phyloP scores from a whole-genome alignment of 2,113 vertebrate species.

The Gorsachius goisagi region DNA sequence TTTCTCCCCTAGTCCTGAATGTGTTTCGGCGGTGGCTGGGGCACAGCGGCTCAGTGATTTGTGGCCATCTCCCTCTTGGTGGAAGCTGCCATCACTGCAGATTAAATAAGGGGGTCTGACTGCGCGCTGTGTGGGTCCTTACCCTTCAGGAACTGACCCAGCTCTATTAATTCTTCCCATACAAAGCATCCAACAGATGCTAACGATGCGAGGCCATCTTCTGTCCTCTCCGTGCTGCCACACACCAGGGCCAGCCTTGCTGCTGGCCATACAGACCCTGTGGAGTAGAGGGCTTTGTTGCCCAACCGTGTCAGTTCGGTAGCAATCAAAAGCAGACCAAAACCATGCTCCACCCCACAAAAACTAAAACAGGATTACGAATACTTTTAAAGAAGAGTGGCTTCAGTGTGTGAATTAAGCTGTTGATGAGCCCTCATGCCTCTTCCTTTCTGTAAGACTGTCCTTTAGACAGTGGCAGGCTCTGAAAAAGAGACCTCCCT shows the following conservation, averaged over 20 bases:
- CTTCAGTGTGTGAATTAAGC: neutral
- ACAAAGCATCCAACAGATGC: neutral
- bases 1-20: neutral
- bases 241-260: neutral
- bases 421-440: neutral
- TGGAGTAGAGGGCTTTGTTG: neutral
- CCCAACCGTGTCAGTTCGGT: rapidly evolving
- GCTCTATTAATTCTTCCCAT: neutral
- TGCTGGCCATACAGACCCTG: neutral
- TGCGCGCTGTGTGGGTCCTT: neutral
- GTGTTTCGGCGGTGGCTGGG: neutral
- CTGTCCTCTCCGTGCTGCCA: neutral
- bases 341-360: neutral
- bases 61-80: neutral
- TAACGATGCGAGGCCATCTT: neutral
- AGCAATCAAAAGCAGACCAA: neutral
- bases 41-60: neutral
- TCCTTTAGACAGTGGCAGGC: neutral
- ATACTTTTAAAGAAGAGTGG: neutral
- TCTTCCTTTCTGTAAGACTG: neutral
- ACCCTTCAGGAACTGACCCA: neutral
- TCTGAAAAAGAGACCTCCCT: constrained; percentile 27
- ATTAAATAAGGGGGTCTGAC: neutral
- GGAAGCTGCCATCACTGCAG: neutral
- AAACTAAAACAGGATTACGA: neutral